phyloP scores from a whole-genome alignment of 2,113 vertebrate genomes.

The Mustela nigripes region DNA sequence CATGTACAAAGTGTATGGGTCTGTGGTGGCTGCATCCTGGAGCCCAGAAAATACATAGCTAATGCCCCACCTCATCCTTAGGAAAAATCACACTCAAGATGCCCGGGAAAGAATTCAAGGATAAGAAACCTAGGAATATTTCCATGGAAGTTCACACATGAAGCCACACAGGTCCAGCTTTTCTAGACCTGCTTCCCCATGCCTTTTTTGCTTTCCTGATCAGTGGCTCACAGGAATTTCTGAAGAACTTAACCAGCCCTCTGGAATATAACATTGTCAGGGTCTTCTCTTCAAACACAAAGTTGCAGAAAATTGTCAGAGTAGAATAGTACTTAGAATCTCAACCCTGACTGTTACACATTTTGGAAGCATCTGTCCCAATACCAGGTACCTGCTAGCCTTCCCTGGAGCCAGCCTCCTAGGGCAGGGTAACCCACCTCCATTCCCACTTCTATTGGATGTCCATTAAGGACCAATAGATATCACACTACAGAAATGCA shows the following conservation, averaged over 20 bases:
- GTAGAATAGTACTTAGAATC: neutral
- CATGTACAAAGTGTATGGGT: neutral
- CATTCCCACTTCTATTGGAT: neutral
- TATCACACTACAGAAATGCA: neutral
- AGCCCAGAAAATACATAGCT: neutral
- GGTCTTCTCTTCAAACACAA: neutral
- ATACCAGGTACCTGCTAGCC: neutral
- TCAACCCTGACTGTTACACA: neutral
- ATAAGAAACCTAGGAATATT: neutral
- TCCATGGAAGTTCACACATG: neutral
- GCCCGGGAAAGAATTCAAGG: neutral
- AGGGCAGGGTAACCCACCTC: too few relatives aligned
- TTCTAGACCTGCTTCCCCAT: rapidly evolving
- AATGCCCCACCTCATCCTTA: neutral
- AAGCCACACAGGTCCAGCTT: neutral
- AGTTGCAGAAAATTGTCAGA: neutral
- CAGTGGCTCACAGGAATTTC: neutral
- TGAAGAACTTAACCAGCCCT: neutral
- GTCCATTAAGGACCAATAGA: neutral
- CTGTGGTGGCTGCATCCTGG: rapidly evolving
- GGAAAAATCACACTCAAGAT: neutral
- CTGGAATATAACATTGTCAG: neutral
- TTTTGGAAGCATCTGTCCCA: neutral
- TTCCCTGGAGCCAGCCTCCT: neutral
- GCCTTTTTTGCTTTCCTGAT: neutral